Conservation (phyloP, 2,888 invertebrate species). For the Heliothis peltigera region DNA sequence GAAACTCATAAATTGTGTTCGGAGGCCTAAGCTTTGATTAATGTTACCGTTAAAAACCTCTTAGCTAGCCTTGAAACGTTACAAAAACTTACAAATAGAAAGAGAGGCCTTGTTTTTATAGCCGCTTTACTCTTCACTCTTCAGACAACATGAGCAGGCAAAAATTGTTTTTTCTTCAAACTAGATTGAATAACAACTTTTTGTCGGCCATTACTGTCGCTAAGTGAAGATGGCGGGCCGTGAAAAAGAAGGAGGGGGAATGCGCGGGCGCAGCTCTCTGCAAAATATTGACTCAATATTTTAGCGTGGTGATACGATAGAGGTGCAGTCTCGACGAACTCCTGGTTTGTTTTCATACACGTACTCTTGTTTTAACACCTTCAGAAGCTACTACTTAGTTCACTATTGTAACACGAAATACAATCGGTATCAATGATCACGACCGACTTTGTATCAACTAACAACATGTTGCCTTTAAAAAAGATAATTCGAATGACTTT, state of each 20-base stretch:
- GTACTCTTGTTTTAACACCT: slow-evolving; percentile 29
- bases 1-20: neutral
- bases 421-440: too few relatives aligned
- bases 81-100: slow-evolving; percentile 43
- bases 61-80: slow-evolving; percentile 40
- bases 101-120: slow-evolving; percentile 36
- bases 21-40: slow-evolving; percentile 10
- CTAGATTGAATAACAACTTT: slow-evolving; percentile 60
- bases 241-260: neutral
- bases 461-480: neutral
- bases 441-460: too few relatives aligned
- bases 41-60: slow-evolving; percentile 20
- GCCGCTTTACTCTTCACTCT: slow-evolving; percentile 35
- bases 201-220: slow-evolving; percentile 52
- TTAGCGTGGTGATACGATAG: slow-evolving; percentile 50
- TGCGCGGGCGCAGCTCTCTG: slow-evolving; percentile 55
- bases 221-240: slow-evolving; percentile 35
- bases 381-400: neutral
- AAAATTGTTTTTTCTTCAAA: slow-evolving; percentile 47
- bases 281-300: slow-evolving; percentile 62
- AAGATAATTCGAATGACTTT: neutral
- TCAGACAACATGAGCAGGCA: slow-evolving; percentile 22
- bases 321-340: slow-evolving; percentile 36
- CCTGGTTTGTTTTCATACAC: slow-evolving; percentile 43
- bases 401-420: too few relatives aligned